Evolutionary conservation across 2,888 invertebrate genomes (phyloP), one percentile per base, ranked within the genome.

Genomic region (Strigamia transsilvanica): DNA sequence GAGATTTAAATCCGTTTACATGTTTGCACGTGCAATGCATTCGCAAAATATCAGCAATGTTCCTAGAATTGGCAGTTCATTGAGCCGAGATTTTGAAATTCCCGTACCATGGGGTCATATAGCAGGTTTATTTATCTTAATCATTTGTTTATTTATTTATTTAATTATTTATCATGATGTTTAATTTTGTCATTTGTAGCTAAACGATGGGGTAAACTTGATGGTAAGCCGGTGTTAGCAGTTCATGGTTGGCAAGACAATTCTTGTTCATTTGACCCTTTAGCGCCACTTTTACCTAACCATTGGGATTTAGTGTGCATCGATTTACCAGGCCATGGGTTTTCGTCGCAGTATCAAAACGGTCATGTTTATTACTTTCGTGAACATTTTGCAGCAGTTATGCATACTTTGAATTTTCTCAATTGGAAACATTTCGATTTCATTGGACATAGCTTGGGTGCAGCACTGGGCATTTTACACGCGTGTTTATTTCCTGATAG

Each of bases 201-300:
- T 1, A 93, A 93, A 87, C 90, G 92, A 89, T 94, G 93, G 92
- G 93, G 93, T 13, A 90, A 92, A 2, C 90, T 90, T 84, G 88
- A 91, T 83, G 89, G 90, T 21, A 90, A 92, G 80, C 93, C 93
- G 0, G 90, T 94, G 83, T 86, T 94, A 38, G 92, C 92, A 0
- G 86, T 94, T n/a, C 94, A 94, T 86, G 94, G 94, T 0, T 93
- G 93, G 93, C 95, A 95, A 87, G 94, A 94, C 87, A 94, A 94
- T 87, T 93, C 93, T 3, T 93, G 92, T 23, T 91, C 93, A 0
- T 94, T 93, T 89, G 93, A 94, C 86, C 90, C 91, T 0, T 86
- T 94, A 18, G 91, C 92, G 6, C 93, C 93, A 0, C 86, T 91
- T 82, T 87, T 94, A 18, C 90, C 92, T 3, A 87, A 90, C 1